These are phyloP conservation scores for Hippoglossus hippoglossus DNA, from an alignment of 2,797 vertebrate species.

Conservation along the genomic window DNA sequence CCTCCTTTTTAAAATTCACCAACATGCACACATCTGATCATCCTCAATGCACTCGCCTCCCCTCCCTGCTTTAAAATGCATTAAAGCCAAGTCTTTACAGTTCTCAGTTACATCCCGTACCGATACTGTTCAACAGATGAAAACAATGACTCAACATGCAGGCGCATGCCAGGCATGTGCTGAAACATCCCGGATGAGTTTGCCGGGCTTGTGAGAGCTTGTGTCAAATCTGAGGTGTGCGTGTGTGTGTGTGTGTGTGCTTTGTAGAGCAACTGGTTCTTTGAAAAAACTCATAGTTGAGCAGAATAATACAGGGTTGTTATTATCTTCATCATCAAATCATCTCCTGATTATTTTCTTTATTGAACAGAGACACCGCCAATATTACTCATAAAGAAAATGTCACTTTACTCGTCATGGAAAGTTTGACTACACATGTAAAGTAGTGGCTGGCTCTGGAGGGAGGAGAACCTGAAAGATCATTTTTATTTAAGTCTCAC, in stretches of 20 bases:
- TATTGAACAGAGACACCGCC: not conserved
- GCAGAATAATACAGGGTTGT: not conserved
- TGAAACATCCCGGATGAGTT: constrained; percentile 44
- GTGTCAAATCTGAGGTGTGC: constrained; percentile 36
- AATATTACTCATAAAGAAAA: not conserved
- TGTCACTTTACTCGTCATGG: too few species aligned
- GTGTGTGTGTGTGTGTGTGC: constrained; percentile 3
- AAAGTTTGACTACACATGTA: not conserved
- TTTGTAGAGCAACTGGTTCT: not conserved
- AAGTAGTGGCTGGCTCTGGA: not conserved
- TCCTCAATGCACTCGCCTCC: not conserved
- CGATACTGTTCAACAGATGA: constrained; percentile 55
- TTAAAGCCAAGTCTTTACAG: constrained; percentile 42
- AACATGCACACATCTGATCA: too few species aligned
- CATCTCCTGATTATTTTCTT: not conserved
- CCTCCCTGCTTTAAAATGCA: constrained; percentile 28
- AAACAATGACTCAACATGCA: constrained; percentile 73
- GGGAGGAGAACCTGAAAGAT: not conserved
- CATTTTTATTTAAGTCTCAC: too few species aligned
- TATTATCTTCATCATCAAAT: not conserved
- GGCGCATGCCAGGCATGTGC: constrained; percentile 61
- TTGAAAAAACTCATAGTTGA: not conserved
- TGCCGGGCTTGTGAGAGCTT: constrained; percentile 63
- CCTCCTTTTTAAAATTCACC: not conserved
- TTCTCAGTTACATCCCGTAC: constrained; percentile 26